Evolutionary conservation across 2,113 vertebrate genomes (phyloP), one percentile per base, ranked within the genome.

Genomic region (Nyctibius bracteatus): DNA sequence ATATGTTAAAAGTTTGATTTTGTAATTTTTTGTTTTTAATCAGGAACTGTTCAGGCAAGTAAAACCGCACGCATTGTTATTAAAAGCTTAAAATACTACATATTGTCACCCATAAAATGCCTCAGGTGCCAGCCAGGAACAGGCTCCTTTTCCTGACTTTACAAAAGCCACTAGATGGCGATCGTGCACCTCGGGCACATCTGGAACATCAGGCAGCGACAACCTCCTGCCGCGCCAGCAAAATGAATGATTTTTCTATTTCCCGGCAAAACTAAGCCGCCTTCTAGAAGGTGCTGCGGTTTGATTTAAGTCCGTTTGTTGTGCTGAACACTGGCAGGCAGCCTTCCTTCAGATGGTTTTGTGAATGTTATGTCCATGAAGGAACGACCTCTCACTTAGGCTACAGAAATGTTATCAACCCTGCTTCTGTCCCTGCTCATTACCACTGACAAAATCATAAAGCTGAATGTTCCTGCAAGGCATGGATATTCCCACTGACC

Each of bases 131-230:
- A n/a, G 74, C 8, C 54, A 30, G 52, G 0, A 27, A 3, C 12
- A 6, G 5, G 33, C n/a, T 59, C 16, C 58, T 25, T 25, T 37
- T 27, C 82, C 30, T 21, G 16, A 3, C 58, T 8, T 4, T 0
- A 1, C 7, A 58, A 61, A 5, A n/a, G 62, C 80, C 97, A 66
- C 89, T 54, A 97, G 97, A 87, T 97, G 97, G 94, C 14, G 57
- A 68, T 51, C 21, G 31, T 24, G 95, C 87, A 82, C 96, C 96
- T 97, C 77, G 55, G 88, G 62, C 92, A 96, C 87, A 88, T 67
- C 81, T 93, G 95, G 90, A 86, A 44, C 71, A 80, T 6, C 87
- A 59, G 90, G 54, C 28, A 6, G 44, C 19, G 1, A 2, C 12
- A 37, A 3, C 14, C 35, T 25, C 52, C 37, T 14, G 18, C 17